phyloP scores from a whole-genome alignment of 2,113 vertebrate species.

The Amphiprion ocellaris region DNA sequence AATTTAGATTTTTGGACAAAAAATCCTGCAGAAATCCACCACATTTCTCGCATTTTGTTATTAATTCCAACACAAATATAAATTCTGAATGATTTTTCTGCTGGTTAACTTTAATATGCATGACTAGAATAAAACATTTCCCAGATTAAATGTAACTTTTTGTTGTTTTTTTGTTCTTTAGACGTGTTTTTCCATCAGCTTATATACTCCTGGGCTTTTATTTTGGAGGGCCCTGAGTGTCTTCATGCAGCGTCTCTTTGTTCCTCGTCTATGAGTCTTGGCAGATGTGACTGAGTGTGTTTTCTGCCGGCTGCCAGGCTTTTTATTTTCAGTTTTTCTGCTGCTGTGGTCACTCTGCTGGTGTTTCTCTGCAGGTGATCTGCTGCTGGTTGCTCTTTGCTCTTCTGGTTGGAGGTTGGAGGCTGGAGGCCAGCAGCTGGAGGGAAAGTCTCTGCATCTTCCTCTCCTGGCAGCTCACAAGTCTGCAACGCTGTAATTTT shows the following conservation, averaged over 20 bases:
- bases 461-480: neutral
- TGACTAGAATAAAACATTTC: too few species aligned
- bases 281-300: conserved; percentile 47
- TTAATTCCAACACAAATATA: too few species aligned
- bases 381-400: neutral
- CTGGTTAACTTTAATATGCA: too few species aligned
- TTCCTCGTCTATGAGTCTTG: neutral
- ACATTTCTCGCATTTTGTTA: too few species aligned
- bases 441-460: neutral
- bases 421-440: too few species aligned
- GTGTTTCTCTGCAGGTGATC: conserved; percentile 32
- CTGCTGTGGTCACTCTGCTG: conserved; percentile 18
- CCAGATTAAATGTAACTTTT: too few species aligned
- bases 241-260: neutral
- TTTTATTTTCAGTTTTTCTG: neutral
- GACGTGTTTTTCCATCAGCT: too few species aligned
- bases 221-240: neutral
- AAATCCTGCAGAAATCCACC: too few species aligned
- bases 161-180: too few species aligned
- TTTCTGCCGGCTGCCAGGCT: conserved; percentile 36
- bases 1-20: too few species aligned
- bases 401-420: too few species aligned
- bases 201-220: neutral
- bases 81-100: too few species aligned
- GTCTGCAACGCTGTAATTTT: neutral